Percentiles rank a stretch among this genome's conserved stretches.
Evolutionary conservation across 2,797 vertebrate genomes (phyloP).

Genomic region (Linurgus olivaceus): DNA sequence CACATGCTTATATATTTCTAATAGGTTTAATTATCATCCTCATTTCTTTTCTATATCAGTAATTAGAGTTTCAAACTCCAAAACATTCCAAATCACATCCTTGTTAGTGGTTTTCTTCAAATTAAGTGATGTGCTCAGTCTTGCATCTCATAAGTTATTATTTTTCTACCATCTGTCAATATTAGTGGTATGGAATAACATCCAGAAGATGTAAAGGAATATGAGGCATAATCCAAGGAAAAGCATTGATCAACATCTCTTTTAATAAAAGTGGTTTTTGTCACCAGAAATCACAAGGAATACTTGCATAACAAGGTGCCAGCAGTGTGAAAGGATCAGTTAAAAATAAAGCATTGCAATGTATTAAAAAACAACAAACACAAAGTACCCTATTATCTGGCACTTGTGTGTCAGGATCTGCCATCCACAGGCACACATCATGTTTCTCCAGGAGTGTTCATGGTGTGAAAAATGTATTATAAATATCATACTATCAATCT

Average conservation of each 20-base stretch:
- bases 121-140: not conserved
- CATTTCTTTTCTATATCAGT: not conserved
- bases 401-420: not conserved
- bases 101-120: not conserved
- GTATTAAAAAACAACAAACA: not conserved
- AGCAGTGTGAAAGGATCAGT: not conserved
- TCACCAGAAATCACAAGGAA: not conserved
- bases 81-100: not conserved
- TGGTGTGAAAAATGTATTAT: not conserved
- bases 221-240: not conserved
- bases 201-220: not conserved
- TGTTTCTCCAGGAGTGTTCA: not conserved
- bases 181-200: not conserved
- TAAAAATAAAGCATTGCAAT: not conserved
- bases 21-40: not conserved
- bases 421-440: not conserved
- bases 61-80: not conserved
- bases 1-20: not conserved
- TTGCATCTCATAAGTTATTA: not conserved
- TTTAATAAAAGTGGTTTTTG: not conserved
- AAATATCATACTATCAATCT: constrained; percentile 1
- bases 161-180: not conserved
- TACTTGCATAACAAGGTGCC: not conserved
- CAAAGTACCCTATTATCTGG: not conserved
- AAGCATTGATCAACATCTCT: not conserved